phyloP scores from a whole-genome alignment of 2,888 invertebrate genomes.

The Ormyrus thymus region DNA sequence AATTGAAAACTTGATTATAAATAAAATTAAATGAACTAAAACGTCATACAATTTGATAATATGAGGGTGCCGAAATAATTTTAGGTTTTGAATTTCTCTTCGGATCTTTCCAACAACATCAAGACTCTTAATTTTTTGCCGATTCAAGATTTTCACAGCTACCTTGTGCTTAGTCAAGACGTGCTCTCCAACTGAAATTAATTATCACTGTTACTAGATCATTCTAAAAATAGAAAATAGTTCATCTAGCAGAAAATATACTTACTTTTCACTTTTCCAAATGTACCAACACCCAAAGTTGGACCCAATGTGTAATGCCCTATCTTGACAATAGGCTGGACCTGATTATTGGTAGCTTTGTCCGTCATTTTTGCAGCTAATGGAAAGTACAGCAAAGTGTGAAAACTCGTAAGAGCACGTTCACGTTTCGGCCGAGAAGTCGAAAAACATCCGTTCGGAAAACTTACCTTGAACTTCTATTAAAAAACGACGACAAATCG shows the following conservation, averaged over 20 bases:
- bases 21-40: conserved; percentile 10
- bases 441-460: conserved; percentile 22
- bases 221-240: neutral
- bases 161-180: conserved; percentile 98
- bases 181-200: conserved; percentile 90
- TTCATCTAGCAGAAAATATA: conserved; percentile 33
- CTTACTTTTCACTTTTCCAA: conserved; percentile 98
- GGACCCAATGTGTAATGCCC: conserved; percentile 97
- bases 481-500: conserved; percentile 39
- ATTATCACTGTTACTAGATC: neutral
- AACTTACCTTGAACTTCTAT: conserved; percentile 49
- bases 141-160: conserved; percentile 97
- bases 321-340: conserved; percentile 92
- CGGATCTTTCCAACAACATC: conserved; percentile 99
- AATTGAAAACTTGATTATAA: too few relatives aligned
- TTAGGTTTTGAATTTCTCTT: conserved; percentile 98
- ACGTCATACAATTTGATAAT: conserved; percentile 93
- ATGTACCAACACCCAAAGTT: conserved; percentile 97
- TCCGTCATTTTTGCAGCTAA: conserved; percentile 47
- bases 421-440: neutral
- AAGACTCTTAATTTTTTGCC: conserved; percentile 98
- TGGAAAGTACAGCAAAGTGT: neutral
- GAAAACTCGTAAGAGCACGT: neutral
- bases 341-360: conserved; percentile 45
- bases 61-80: conserved; percentile 99